Percentiles rank a stretch among this genome's conserved stretches.
Conservation (phyloP, 2,888 invertebrate species). For the Baronia brevicornis region DNA sequence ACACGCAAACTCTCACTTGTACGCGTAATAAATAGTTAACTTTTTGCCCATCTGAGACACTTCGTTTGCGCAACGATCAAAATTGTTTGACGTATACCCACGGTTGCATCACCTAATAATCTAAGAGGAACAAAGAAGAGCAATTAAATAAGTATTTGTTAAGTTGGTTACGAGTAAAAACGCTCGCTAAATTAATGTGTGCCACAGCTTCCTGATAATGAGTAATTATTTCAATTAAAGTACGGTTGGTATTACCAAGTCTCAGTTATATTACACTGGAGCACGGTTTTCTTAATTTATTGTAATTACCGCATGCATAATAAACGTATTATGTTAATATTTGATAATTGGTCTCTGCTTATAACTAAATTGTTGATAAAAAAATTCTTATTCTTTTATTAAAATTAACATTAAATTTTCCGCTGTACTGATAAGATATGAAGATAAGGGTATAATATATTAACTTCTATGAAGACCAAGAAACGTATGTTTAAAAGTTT, state of each 20-base stretch:
- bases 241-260: conserved; percentile 47
- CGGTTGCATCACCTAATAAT: conserved; percentile 56
- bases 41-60: conserved; percentile 34
- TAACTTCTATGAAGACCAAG: too few species aligned
- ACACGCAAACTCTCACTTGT: conserved; percentile 42
- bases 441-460: too few species aligned
- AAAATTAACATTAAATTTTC: too few species aligned
- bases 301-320: conserved; percentile 11
- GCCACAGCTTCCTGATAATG: conserved; percentile 66
- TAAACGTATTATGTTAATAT: conserved; percentile 1
- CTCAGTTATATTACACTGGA: conserved; percentile 7
- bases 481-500: too few species aligned
- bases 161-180: conserved; percentile 57
- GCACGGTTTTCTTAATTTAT: conserved; percentile 10
- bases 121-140: conserved; percentile 59
- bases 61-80: conserved; percentile 53
- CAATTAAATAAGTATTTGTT: conserved; percentile 70
- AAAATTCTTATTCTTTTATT: conserved; percentile 13
- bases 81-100: conserved; percentile 46
- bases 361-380: conserved; percentile 7
- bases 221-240: conserved; percentile 67
- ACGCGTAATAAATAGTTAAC: conserved; percentile 30
- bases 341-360: conserved; percentile 9
- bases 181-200: conserved; percentile 58
- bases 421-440: too few species aligned